phyloP scores from a whole-genome alignment of 2,888 invertebrate genomes.

The Tyria jacobaeae region DNA sequence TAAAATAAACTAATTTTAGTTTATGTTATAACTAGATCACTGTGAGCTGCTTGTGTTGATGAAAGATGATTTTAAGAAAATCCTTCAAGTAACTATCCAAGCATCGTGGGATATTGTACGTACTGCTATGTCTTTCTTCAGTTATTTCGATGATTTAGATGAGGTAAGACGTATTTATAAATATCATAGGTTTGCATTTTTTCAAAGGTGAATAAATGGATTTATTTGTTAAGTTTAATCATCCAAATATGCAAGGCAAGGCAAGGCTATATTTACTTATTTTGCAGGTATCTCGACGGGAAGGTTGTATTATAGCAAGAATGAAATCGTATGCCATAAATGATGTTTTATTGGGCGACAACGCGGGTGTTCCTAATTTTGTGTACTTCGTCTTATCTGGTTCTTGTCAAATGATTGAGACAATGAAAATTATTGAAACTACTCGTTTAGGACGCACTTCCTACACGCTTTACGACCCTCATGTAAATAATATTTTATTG shows the following conservation, averaged over 20 bases:
- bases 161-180: constrained; percentile 59
- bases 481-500: constrained; percentile 57
- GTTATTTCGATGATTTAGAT: constrained; percentile 88
- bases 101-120: constrained; percentile 88
- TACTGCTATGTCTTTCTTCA: constrained; percentile 86
- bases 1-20: not conserved
- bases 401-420: constrained; percentile 87
- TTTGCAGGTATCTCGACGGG: constrained; percentile 82
- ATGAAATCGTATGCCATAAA: constrained; percentile 85
- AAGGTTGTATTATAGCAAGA: constrained; percentile 89
- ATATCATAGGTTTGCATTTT: not conserved
- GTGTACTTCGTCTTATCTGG: constrained; percentile 87
- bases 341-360: constrained; percentile 86
- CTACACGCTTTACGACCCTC: constrained; percentile 80
- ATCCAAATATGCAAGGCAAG: too few species aligned
- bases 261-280: not conserved
- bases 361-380: constrained; percentile 76
- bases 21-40: constrained; percentile 61
- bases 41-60: constrained; percentile 89
- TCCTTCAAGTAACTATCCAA: constrained; percentile 86
- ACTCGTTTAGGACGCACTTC: constrained; percentile 63
- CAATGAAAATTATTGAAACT: constrained; percentile 70
- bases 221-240: too few species aligned
- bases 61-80: constrained; percentile 88
- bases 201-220: not conserved